Evolutionary conservation across 2,797 vertebrate species (phyloP).

Genomic region (Danio choprae): DNA sequence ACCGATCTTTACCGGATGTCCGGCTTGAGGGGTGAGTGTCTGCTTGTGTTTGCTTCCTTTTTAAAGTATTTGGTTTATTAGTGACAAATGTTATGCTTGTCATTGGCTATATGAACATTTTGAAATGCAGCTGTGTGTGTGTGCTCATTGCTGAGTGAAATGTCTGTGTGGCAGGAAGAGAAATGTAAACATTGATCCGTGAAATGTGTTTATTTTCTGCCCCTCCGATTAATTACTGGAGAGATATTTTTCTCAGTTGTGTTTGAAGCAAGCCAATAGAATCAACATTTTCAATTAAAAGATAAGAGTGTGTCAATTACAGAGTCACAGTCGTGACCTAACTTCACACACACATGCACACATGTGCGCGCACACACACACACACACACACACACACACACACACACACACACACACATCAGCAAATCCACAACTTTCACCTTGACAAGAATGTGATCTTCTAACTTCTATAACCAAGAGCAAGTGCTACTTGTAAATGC

Average conservation of each 20-base stretch:
- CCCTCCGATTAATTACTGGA: constrained; percentile 78
- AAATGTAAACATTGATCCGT: constrained; percentile 79
- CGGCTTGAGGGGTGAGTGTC: constrained; percentile 93
- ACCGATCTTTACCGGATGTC: constrained; percentile 94
- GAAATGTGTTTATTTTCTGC: constrained; percentile 82
- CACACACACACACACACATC: background rate
- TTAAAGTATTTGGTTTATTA: background rate
- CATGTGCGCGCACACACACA: constrained; percentile 1
- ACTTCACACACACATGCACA: constrained; percentile 24
- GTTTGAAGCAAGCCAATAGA: constrained; percentile 65
- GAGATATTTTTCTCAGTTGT: constrained; percentile 74
- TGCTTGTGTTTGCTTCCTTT: background rate
- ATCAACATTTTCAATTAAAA: constrained; percentile 78
- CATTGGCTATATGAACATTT: background rate
- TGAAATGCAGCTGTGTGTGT: background rate
- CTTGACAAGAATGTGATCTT: constrained; percentile 9
- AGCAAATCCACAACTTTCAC: background rate
- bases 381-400: constrained; percentile 4
- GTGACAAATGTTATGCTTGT: background rate
- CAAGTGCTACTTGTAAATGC: background rate
- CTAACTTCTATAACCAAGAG: background rate
- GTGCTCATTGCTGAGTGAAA: background rate
- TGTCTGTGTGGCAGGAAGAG: constrained; percentile 54
- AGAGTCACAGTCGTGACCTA: constrained; percentile 47
- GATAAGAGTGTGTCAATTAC: constrained; percentile 81